Conservation (phyloP, 2,888 invertebrate genomes). For the Mamestra brassicae region DNA sequence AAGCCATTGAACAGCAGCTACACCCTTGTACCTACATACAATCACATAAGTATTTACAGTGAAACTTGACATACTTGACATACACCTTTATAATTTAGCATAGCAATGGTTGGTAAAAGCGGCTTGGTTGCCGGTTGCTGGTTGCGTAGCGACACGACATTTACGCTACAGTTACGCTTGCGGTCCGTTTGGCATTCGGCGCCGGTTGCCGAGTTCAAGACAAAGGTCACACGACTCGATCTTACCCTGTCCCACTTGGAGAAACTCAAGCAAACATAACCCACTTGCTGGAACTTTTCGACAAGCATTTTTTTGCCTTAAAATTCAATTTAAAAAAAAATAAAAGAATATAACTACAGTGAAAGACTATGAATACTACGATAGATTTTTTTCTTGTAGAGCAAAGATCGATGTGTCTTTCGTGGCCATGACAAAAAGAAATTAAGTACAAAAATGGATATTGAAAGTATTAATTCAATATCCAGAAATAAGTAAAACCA, state of each 20-base stretch:
- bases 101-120: conserved; percentile 29
- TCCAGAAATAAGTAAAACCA: not conserved
- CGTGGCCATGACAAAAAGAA: not conserved
- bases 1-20: not conserved
- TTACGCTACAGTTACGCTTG: conserved; percentile 60
- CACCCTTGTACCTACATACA: not conserved
- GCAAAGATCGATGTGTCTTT: too few relatives aligned
- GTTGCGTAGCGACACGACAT: conserved; percentile 42
- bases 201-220: conserved; percentile 53
- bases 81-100: conserved; percentile 7
- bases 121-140: not conserved
- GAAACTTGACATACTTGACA: conserved; percentile 33
- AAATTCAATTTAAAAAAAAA: not conserved
- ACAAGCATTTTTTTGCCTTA: not conserved
- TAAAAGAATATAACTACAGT: too few relatives aligned
- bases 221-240: conserved; percentile 59
- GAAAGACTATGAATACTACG: too few relatives aligned
- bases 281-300: not conserved
- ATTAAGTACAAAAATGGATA: not conserved
- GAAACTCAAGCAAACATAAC: conserved; percentile 42
- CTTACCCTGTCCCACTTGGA: conserved; percentile 46
- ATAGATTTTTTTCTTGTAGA: not conserved
- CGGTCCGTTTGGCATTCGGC: conserved; percentile 62
- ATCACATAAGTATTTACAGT: not conserved
- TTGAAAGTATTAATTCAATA: not conserved